A percentile compares a stretch with the other conserved stretches of the same genome.
Evolutionary conservation across 2,113 vertebrate species (phyloP).

Genomic region (Panthera leo): DNA sequence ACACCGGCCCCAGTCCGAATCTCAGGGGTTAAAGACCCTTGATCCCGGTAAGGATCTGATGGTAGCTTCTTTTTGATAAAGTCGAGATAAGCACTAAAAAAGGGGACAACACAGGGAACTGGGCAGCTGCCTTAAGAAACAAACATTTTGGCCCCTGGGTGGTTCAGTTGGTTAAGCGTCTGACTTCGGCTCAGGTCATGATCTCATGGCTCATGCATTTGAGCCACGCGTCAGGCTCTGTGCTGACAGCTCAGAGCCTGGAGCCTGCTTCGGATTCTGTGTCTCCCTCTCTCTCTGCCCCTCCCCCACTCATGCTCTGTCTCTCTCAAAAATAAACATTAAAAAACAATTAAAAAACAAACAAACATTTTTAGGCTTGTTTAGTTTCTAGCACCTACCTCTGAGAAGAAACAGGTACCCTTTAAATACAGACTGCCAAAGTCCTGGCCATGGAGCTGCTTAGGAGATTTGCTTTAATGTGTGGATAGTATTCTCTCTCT

Average conservation of each 20-base stretch:
- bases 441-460: not conserved
- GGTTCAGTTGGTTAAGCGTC: too few species aligned
- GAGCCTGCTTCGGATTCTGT: too few species aligned
- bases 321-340: too few species aligned
- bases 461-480: not conserved
- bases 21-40: not conserved
- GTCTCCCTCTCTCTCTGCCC: too few species aligned
- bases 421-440: not conserved
- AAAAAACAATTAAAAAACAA: not conserved
- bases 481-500: not conserved
- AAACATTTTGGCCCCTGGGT: too few species aligned
- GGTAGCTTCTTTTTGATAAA: not conserved
- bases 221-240: too few species aligned
- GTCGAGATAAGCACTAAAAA: not conserved
- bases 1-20: not conserved
- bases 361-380: not conserved
- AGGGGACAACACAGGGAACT: not conserved
- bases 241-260: too few species aligned
- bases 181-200: too few species aligned
- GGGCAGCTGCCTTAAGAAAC: not conserved
- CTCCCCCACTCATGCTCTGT: too few species aligned
- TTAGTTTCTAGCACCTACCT: not conserved
- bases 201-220: too few species aligned
- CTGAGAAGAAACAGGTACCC: not conserved
- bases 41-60: not conserved